These are phyloP conservation scores for Rhombomys opimus DNA, from an alignment of 2,113 vertebrate species.

Conservation along the genomic window DNA sequence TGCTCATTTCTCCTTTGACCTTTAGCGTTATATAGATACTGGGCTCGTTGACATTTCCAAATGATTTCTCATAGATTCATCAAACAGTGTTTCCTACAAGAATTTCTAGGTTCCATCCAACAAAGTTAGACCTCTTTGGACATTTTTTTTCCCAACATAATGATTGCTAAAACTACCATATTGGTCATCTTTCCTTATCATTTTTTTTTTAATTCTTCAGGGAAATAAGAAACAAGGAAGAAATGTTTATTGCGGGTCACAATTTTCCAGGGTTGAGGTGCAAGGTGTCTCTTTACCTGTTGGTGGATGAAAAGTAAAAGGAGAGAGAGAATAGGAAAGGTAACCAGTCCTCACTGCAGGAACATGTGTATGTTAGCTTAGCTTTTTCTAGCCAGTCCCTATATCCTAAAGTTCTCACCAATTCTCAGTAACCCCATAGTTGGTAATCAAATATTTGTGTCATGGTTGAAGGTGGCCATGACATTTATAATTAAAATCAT, in stretches of 20 bases:
- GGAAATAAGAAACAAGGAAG: not conserved
- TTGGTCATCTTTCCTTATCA: not conserved
- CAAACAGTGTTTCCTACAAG: conserved; percentile 55
- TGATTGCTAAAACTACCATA: not conserved
- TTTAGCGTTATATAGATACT: conserved; percentile 44
- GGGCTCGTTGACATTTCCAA: conserved; percentile 69
- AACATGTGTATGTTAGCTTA: not conserved
- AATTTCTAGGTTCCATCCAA: conserved; percentile 19
- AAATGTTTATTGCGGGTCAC: not conserved
- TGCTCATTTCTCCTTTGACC: conserved; percentile 20
- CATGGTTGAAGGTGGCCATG: not conserved
- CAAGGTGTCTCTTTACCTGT: not conserved
- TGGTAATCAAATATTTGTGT: not conserved
- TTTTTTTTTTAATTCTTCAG: not conserved
- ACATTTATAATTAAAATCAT: not conserved
- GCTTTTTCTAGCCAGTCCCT: not conserved
- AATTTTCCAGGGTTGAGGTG: not conserved
- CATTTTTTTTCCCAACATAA: not conserved
- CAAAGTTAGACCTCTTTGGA: not conserved
- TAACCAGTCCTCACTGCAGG: rapidly evolving
- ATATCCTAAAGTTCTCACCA: not conserved
- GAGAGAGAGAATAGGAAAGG: not conserved
- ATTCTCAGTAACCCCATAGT: not conserved
- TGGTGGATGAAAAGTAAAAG: not conserved
- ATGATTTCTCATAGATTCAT: conserved; percentile 29